These are phyloP conservation scores for Neodiprion lecontei DNA, from an alignment of 1,140 invertebrate genomes.

Conservation along the genomic window DNA sequence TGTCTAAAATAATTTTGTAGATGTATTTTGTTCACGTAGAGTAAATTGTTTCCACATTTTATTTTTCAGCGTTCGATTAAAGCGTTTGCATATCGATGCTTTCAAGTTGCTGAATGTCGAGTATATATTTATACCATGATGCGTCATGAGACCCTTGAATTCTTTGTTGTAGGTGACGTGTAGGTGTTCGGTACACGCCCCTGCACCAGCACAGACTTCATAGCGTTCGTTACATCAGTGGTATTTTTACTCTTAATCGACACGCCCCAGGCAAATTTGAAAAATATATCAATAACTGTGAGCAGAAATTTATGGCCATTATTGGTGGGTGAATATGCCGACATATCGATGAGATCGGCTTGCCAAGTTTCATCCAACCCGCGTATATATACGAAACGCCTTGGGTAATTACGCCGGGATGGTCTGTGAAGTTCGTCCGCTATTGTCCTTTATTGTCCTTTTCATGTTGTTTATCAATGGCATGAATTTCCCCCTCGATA, in stretches of 20 bases:
- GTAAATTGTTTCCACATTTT: conserved; percentile 26
- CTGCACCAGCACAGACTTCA: conserved; percentile 17
- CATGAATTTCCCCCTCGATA: neutral
- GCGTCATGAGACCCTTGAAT: conserved; percentile 21
- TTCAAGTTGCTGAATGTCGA: conserved; percentile 10
- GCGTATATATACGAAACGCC: too few relatives aligned
- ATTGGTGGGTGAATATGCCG: neutral
- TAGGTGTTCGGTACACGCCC: conserved; percentile 20
- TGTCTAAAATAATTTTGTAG: too few relatives aligned
- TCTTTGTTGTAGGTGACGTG: conserved; percentile 27
- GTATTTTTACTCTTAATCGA: neutral
- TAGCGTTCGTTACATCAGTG: conserved; percentile 20
- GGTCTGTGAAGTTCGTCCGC: neutral
- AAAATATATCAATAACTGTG: neutral
- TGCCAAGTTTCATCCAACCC: neutral
- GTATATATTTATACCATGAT: conserved; percentile 25
- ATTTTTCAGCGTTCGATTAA: conserved; percentile 22
- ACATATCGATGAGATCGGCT: neutral
- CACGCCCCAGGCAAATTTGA: neutral
- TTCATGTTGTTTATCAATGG: neutral
- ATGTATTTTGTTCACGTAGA: neutral
- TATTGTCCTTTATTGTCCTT: neutral
- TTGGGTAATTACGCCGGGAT: neutral
- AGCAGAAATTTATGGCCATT: neutral
- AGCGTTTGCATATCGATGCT: conserved; percentile 27